Evolutionary conservation across 2,888 invertebrate species (phyloP), one percentile per base, ranked within the genome.

Genomic region (Eupithecia insigniata): DNA sequence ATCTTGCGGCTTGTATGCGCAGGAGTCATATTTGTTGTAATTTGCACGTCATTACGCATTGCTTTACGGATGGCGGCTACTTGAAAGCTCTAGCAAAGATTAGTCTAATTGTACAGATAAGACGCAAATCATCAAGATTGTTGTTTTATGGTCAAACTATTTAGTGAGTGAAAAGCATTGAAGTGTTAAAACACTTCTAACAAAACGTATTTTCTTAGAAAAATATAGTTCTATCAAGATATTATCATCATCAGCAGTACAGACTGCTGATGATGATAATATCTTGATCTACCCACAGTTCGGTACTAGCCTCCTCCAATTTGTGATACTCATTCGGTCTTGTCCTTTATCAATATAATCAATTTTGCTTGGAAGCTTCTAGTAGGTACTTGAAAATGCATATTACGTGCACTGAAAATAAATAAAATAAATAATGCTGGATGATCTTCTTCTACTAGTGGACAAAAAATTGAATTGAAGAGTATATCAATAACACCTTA

Each of bases 11-110:
- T 78, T 78, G 79, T 81, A 83, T 82, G 80, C 81, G 77, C 82
- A 72, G 66, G 76, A 81, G 78, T 85, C 87, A 83, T 88, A 86
- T 89, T 88, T 85, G 87, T 87, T 84, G 90, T 89, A 91, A 92
- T 92, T 92, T 92, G 90, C 91, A 90, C 91, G 88, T 92, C 90
- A 90, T 91, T 91, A 90, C 82, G 84, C 81, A 85, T 89, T 87
- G 86, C 85, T 71, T 75, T 78, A 76, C 86, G 81, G 81, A 82
- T 81, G 82, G 84, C 86, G 88, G 89, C 87, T 83, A 85, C 83
- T 88, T 90, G 87, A 90, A 90, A 90, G 90, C 82, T 82, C 22
- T 60, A 71, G 72, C 89, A 90, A 80, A 90, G 91, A 91, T 79
- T 84, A 89, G 26, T 61, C 12, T 28, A 79, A 79, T 76, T 67